Percentiles rank a stretch among this genome's conserved stretches.
Evolutionary conservation across 35 echinoderm and acorn worm species (phyloP).

Genomic region (Lytechinus pictus): DNA sequence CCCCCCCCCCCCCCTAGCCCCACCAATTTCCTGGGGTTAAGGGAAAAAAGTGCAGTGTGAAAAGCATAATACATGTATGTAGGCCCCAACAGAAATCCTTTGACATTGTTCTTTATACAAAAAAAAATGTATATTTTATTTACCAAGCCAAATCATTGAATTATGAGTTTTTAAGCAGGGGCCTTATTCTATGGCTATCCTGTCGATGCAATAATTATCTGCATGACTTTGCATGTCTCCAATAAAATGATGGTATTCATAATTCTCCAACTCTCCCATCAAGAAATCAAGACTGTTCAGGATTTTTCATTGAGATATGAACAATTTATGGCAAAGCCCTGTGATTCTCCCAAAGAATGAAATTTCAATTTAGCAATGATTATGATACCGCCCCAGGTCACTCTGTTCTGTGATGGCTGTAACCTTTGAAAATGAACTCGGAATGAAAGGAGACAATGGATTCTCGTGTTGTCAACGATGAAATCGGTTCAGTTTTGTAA

Average conservation of each 20-base stretch:
- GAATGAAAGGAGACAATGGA: not conserved
- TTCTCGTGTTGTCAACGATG: not conserved
- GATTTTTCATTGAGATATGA: not conserved
- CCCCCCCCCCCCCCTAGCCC: too few relatives aligned
- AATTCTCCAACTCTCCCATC: not conserved
- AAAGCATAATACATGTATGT: too few relatives aligned
- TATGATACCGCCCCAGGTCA: not conserved
- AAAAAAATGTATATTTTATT: too few relatives aligned
- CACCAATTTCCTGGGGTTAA: too few relatives aligned
- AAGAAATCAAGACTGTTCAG: not conserved
- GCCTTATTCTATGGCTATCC: not conserved
- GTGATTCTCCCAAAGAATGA: not conserved
- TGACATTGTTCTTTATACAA: too few relatives aligned
- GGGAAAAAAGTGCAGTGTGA: too few relatives aligned
- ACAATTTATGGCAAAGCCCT: not conserved
- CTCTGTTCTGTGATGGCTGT: not conserved
- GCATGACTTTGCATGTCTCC: not conserved
- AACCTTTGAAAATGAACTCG: not conserved
- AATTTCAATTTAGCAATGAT: not conserved
- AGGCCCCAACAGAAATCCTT: too few relatives aligned
- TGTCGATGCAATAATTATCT: not conserved
- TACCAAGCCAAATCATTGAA: too few relatives aligned
- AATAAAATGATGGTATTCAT: not conserved
- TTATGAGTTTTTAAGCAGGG: too few relatives aligned
- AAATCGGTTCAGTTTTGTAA: not conserved